These are phyloP conservation scores for Fistularia tabacaria DNA, from an alignment of 2,797 vertebrate genomes.

Conservation along the genomic window DNA sequence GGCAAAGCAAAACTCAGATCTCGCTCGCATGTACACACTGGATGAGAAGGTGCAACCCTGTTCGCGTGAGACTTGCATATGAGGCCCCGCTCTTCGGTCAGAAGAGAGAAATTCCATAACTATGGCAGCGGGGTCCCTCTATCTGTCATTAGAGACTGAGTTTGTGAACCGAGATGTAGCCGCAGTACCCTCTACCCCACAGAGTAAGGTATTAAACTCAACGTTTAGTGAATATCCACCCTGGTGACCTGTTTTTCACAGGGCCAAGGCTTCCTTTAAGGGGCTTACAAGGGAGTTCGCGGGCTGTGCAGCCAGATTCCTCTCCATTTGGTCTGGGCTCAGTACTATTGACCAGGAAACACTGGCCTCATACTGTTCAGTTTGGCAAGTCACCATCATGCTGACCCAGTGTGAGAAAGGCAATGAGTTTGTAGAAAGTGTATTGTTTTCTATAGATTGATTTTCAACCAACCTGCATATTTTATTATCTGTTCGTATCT, in stretches of 20 bases:
- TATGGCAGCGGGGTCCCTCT: slow-evolving; percentile 23
- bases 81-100: slow-evolving; percentile 21
- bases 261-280: slow-evolving; percentile 47
- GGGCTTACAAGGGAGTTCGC: slow-evolving; percentile 46
- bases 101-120: slow-evolving; percentile 29
- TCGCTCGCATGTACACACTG: slow-evolving; percentile 21
- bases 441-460: slow-evolving; percentile 1
- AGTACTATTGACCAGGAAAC: slow-evolving; percentile 37
- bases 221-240: slow-evolving; percentile 62
- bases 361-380: slow-evolving; percentile 24
- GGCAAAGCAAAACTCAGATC: background rate
- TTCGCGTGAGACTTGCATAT: background rate
- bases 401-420: slow-evolving; percentile 5
- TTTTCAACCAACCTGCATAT: background rate
- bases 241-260: slow-evolving; percentile 53
- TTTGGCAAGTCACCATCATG: slow-evolving; percentile 24
- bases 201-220: slow-evolving; percentile 66
- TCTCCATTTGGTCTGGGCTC: slow-evolving; percentile 43
- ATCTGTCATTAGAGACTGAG: slow-evolving; percentile 33
- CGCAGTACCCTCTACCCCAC: slow-evolving; percentile 51
- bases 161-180: slow-evolving; percentile 50
- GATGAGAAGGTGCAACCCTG: slow-evolving; percentile 35
- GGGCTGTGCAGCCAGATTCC: slow-evolving; percentile 38
- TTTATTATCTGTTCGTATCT: background rate
- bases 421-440: slow-evolving; percentile 5